These are phyloP conservation scores for Sebastolobus alascanus DNA, from an alignment of 2,797 vertebrate species.

Conservation along the genomic window DNA sequence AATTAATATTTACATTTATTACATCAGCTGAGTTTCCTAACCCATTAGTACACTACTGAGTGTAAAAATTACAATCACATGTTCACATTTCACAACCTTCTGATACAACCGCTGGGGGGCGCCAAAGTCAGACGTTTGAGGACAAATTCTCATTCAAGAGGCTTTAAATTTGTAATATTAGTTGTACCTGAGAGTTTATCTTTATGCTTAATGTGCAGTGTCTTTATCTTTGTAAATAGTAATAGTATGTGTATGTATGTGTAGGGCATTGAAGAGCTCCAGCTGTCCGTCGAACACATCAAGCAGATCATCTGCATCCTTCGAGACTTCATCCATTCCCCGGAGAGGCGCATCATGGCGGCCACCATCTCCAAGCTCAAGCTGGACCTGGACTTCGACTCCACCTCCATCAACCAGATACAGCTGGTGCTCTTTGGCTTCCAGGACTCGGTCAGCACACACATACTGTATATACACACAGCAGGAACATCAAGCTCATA, in stretches of 20 bases:
- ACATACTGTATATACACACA: not conserved
- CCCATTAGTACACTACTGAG: not conserved
- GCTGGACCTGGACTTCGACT: conserved; percentile 95
- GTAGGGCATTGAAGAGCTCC: conserved; percentile 92
- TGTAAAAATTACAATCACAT: not conserved
- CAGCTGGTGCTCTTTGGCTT: conserved; percentile 95
- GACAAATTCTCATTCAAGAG: not conserved
- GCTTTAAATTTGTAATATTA: not conserved
- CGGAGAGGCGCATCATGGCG: conserved; percentile 94
- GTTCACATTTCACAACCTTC: not conserved
- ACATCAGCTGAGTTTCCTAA: not conserved
- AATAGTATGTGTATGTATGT: not conserved
- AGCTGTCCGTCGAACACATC: conserved; percentile 92
- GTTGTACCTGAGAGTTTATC: not conserved
- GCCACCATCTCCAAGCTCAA: conserved; percentile 95
- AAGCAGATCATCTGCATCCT: conserved; percentile 96
- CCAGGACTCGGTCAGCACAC: conserved; percentile 91
- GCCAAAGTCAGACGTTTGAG: not conserved
- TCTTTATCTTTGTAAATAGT: not conserved
- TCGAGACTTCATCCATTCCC: conserved; percentile 94
- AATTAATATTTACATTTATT: not conserved
- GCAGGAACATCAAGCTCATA: not conserved
- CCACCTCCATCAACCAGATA: conserved; percentile 95
- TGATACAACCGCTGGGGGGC: conserved; percentile 19
- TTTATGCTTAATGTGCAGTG: not conserved